Percentiles rank a stretch among this genome's conserved stretches.
These are phyloP conservation scores for Jordanella pulchra DNA, from an alignment of 2,797 vertebrate species.

Conservation along the genomic window DNA sequence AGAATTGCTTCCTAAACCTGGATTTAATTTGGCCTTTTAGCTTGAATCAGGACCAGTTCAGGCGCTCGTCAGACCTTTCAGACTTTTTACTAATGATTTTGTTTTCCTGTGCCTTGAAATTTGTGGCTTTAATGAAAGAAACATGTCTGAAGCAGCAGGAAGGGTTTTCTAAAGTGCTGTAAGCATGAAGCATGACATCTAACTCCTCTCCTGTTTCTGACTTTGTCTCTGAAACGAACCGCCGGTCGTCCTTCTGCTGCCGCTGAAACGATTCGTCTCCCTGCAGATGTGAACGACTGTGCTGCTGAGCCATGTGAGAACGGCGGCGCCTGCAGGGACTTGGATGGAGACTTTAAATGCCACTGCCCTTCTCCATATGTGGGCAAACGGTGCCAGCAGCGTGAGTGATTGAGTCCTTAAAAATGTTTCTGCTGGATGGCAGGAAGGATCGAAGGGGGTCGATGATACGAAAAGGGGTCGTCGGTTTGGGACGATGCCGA, in stretches of 20 bases:
- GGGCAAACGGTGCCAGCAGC: conserved; percentile 83
- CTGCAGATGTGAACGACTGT: conserved; percentile 82
- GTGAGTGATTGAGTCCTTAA: conserved; percentile 70
- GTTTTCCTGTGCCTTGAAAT: not conserved
- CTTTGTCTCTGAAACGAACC: conserved; percentile 5
- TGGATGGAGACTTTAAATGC: conserved; percentile 82
- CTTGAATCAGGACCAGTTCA: too few relatives aligned
- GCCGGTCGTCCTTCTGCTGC: not conserved
- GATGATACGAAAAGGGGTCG: not conserved
- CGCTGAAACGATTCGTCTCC: conserved; percentile 9
- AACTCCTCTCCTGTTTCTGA: conserved; percentile 16
- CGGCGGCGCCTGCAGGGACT: conserved; percentile 82
- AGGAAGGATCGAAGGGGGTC: too few relatives aligned
- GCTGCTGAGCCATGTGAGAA: conserved; percentile 82
- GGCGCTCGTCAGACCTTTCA: too few relatives aligned
- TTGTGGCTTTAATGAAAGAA: not conserved
- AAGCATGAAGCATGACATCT: conserved; percentile 34
- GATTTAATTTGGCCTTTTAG: not conserved
- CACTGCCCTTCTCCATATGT: conserved; percentile 86
- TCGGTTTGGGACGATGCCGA: conserved; percentile 28
- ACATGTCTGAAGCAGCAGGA: not conserved
- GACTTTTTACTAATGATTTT: not conserved
- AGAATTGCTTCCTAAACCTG: too few relatives aligned
- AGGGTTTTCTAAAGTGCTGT: not conserved
- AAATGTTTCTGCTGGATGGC: not conserved